Conservation (phyloP, 2,113 vertebrate genomes). For the Urocolius indicus region DNA sequence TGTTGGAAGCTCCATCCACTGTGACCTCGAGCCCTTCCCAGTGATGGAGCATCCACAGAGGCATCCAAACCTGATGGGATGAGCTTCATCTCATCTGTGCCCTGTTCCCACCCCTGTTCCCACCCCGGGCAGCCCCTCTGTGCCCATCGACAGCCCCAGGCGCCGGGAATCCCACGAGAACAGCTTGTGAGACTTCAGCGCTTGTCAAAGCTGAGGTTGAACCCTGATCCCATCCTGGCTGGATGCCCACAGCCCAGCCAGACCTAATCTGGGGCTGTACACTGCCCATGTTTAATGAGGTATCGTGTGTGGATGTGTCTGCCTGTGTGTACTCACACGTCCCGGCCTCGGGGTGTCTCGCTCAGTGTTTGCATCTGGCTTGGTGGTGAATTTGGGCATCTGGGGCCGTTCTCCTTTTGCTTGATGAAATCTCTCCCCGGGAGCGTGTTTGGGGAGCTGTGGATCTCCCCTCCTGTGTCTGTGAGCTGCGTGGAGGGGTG, state of each 20-base stretch:
- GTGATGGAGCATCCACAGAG: background rate
- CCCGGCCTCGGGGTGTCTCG: background rate
- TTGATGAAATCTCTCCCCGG: background rate
- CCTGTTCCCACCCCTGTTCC: background rate
- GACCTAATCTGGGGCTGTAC: constrained; percentile 41
- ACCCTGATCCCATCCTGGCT: constrained; percentile 11
- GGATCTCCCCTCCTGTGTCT: background rate
- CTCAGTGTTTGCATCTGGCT: constrained; percentile 51
- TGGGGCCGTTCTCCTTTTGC: background rate
- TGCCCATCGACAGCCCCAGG: rapidly evolving
- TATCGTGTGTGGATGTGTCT: constrained; percentile 20
- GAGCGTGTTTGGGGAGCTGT: rapidly evolving
- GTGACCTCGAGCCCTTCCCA: background rate
- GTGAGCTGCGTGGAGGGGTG: background rate
- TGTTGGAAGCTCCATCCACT: background rate
- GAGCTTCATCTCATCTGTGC: background rate
- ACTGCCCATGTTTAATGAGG: constrained; percentile 53
- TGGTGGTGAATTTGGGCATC: background rate
- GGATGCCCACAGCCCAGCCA: constrained; percentile 34
- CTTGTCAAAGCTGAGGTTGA: constrained; percentile 17
- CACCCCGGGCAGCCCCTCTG: background rate
- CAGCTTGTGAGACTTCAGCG: background rate
- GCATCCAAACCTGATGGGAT: no score
- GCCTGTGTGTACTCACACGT: constrained; percentile 25
- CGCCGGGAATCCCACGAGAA: background rate